These are phyloP conservation scores for Argyra leucocephala DNA, from an alignment of 2,888 invertebrate species.

Conservation along the genomic window DNA sequence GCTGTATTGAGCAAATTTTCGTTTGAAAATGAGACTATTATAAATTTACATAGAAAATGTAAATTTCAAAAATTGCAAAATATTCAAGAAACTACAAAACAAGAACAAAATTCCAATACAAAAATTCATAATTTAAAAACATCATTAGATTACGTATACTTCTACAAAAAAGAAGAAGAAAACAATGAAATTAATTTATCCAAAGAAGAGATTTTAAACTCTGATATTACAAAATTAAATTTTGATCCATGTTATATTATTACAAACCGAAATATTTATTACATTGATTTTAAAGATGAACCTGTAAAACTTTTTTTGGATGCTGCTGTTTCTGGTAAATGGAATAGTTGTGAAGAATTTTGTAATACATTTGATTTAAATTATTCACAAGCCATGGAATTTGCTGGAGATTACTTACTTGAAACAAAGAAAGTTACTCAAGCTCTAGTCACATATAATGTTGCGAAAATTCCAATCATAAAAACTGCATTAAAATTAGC, in stretches of 20 bases:
- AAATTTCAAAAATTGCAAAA: constrained; percentile 29
- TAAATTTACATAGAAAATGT: constrained; percentile 41
- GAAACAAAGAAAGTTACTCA: constrained; percentile 63
- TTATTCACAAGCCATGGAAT: constrained; percentile 51
- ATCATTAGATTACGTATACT: constrained; percentile 38
- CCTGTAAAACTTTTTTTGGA: constrained; percentile 41
- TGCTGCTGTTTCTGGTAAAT: constrained; percentile 35
- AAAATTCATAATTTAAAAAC: constrained; percentile 37
- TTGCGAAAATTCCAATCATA: constrained; percentile 53
- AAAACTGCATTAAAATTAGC: constrained; percentile 42
- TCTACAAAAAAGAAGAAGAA: constrained; percentile 33
- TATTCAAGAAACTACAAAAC: constrained; percentile 27
- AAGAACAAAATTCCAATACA: constrained; percentile 35
- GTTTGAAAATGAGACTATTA: constrained; percentile 40
- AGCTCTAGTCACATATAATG: constrained; percentile 70
- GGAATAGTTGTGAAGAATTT: constrained; percentile 42
- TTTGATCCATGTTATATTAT: constrained; percentile 43
- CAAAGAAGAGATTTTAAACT: constrained; percentile 40
- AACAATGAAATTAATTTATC: constrained; percentile 25
- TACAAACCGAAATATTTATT: constrained; percentile 41
- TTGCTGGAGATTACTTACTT: constrained; percentile 72
- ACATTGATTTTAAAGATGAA: constrained; percentile 38
- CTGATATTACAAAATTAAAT: constrained; percentile 41
- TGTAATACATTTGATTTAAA: constrained; percentile 43
- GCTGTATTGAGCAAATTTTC: constrained; percentile 38